Evolutionary conservation across 2,797 vertebrate genomes (phyloP).

Genomic region (Periparus ater): DNA sequence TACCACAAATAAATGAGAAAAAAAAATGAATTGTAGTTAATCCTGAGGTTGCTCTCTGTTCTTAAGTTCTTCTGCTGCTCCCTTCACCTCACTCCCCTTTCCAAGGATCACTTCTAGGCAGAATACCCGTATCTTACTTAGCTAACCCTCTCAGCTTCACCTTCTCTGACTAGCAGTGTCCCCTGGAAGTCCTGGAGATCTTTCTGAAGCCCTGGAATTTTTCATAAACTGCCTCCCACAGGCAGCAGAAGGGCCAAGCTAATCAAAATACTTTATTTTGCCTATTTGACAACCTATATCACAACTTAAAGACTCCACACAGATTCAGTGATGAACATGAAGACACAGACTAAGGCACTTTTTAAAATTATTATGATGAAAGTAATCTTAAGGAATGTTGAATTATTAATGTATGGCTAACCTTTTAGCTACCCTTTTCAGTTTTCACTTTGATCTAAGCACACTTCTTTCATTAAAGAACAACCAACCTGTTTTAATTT

Average conservation of each 20-base stretch:
- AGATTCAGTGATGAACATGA: not conserved
- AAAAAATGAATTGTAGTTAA: not conserved
- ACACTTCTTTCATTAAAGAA: not conserved
- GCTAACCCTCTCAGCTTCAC: not conserved
- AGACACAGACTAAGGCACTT: not conserved
- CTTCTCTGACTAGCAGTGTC: not conserved
- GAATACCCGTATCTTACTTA: not conserved
- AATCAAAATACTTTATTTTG: not conserved
- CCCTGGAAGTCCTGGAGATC: not conserved
- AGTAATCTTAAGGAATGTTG: not conserved
- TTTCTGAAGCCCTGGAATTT: not conserved
- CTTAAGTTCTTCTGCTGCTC: not conserved
- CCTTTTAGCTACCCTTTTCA: not conserved
- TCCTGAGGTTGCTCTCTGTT: not conserved
- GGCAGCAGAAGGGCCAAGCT: not conserved
- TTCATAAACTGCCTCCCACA: not conserved
- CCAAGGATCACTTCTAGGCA: not conserved
- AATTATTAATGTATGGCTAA: not conserved
- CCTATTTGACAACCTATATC: not conserved
- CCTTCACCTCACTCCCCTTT: not conserved
- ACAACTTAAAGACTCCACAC: not conserved
- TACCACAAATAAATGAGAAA: not conserved
- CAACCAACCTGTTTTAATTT: not conserved
- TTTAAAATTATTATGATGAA: not conserved
- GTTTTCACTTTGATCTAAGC: not conserved